Percentiles rank a stretch among this genome's conserved stretches.
Evolutionary conservation across 2,888 invertebrate species (phyloP).

Genomic region (Macrosoma leucophasiata): DNA sequence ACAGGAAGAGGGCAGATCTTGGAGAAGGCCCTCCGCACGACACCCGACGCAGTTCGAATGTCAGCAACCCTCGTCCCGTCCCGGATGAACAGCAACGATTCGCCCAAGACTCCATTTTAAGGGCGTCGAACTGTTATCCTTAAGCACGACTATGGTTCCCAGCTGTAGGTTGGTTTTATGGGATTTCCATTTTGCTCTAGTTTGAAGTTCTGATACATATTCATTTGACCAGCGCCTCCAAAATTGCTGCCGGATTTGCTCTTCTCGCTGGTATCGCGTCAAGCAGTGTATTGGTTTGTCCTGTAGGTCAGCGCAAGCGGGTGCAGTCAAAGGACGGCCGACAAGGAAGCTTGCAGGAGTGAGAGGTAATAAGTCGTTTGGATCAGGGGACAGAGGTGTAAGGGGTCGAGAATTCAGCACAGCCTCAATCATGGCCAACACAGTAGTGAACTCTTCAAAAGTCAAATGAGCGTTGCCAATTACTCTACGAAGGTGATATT

Average conservation of each 20-base stretch:
- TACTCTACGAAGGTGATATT: slow-evolving; percentile 19
- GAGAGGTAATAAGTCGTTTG: slow-evolving; percentile 14
- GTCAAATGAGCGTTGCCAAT: slow-evolving; percentile 20
- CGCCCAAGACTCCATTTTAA: no score
- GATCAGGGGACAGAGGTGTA: slow-evolving; percentile 10
- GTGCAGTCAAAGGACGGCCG: slow-evolving; percentile 15
- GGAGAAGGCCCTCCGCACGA: slow-evolving; percentile 1
- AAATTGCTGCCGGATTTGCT: no score
- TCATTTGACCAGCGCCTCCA: no score
- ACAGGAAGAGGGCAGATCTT: slow-evolving; percentile 7
- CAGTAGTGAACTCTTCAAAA: slow-evolving; percentile 22
- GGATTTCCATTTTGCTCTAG: no score
- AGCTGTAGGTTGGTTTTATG: no score
- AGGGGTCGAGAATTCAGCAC: slow-evolving; percentile 18
- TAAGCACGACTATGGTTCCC: no score
- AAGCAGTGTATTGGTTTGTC: no score
- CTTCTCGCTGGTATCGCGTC: no score
- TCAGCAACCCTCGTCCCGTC: slow-evolving; percentile 3
- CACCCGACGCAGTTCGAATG: slow-evolving; percentile 1
- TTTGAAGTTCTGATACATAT: no score
- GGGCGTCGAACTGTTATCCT: no score
- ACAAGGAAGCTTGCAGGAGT: slow-evolving; percentile 31
- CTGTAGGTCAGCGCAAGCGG: not conserved
- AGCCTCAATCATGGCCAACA: slow-evolving; percentile 19
- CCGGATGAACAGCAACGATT: no score